These are phyloP conservation scores for Nomada hirtipes DNA, from an alignment of 2,888 invertebrate genomes.

Conservation along the genomic window DNA sequence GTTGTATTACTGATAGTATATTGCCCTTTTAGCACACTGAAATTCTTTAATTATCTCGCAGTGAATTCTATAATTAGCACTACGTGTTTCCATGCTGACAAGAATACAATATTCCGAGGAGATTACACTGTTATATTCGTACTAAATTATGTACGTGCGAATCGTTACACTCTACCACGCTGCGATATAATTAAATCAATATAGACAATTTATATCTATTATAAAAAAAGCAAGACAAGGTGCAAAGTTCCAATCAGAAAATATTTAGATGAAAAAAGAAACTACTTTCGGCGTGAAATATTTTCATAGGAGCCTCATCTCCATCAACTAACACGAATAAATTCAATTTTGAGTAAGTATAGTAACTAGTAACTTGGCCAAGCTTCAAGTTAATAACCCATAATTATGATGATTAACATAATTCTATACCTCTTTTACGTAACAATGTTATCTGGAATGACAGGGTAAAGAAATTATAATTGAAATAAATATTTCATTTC, in stretches of 20 bases:
- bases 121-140: neutral
- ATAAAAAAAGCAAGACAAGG: neutral
- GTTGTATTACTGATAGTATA: neutral
- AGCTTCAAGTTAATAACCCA: too few species aligned
- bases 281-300: neutral
- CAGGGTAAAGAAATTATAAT: too few species aligned
- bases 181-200: neutral
- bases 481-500: too few species aligned
- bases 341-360: too few species aligned
- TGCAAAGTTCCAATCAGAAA: neutral
- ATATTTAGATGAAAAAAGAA: neutral
- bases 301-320: neutral
- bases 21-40: neutral
- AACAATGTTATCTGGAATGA: too few species aligned
- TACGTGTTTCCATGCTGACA: neutral
- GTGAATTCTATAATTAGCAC: slow-evolving; percentile 15
- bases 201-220: neutral
- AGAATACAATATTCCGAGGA: slow-evolving; percentile 10
- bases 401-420: too few species aligned
- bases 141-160: slow-evolving; percentile 7
- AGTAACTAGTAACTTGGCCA: too few species aligned
- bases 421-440: too few species aligned
- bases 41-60: slow-evolving; percentile 8
- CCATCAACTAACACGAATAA: too few species aligned
- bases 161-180: neutral